Evolutionary conservation across 2,888 invertebrate species (phyloP), one percentile per base, ranked within the genome.

Genomic region (Netelia fuscicornis): DNA sequence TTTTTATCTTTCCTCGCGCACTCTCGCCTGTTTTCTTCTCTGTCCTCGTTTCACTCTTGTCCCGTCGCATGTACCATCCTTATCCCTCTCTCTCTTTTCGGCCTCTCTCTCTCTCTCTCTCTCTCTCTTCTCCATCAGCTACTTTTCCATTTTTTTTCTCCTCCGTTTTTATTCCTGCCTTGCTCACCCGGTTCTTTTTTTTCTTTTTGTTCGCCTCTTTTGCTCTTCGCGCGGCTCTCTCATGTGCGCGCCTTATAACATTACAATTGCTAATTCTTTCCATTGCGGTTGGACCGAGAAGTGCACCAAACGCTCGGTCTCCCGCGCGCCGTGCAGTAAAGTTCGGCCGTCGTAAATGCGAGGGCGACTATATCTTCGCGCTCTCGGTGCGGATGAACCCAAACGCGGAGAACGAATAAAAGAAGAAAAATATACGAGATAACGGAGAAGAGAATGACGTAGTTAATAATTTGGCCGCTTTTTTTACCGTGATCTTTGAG

Each of bases 191-290:
- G n/a, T 5, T 13, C 42, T 23, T 42, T 77, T 48, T 74, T 71
- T 75, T 56, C 13, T 25, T 67, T 37, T 68, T 71, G 52, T 37
- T 68, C 75, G 52, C 67, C 71, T 79, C 68, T 30, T 58, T 64
- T 42, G 79, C 72, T 83, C 60, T 67, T 81, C 60, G 67, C 60
- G 82, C 71, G 83, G 58, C 79, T 81, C 81, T 65, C 65, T 74
- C 83, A 2, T 60, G 76, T 71, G 62, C 42, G 77, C 81, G 70
- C 74, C 84, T 86, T 86, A 78, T 81, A 86, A 81, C 86, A 86
- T 87, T 87, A 87, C 86, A 86, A 87, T 87, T 87, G 87, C 87
- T 86, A 86, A 87, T 87, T 87, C 86, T 74, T 86, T 81, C 79
- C 83, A 81, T 87, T 81, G 86, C 30, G 68, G 77, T 68, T 68